Conservation (phyloP, 2,113 vertebrate species). For the Murina feae region DNA sequence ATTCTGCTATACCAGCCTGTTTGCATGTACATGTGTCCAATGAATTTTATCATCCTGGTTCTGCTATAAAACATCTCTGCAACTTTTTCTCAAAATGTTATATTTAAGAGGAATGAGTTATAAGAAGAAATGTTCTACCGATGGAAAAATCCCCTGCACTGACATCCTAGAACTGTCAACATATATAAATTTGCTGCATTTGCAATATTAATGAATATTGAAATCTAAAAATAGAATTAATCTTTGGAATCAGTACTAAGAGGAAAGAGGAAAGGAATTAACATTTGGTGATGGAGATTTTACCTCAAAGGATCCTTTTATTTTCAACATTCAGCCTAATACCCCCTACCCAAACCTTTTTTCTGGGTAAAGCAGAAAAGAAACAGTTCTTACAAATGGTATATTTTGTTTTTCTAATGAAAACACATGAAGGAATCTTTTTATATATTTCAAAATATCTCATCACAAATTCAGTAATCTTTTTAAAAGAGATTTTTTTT, state of each 20-base stretch:
- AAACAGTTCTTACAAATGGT: background rate
- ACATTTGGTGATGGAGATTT: background rate
- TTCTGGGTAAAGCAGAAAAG: background rate
- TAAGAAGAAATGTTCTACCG: background rate
- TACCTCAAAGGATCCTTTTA: background rate
- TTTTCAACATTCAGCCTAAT: background rate
- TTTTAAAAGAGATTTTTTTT: background rate
- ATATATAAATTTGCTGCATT: background rate
- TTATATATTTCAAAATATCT: background rate
- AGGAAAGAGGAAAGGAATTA: slow-evolving; percentile 1
- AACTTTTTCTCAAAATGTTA: background rate
- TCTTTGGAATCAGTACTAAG: background rate
- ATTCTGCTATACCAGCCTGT: background rate
- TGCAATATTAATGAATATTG: slow-evolving; percentile 6
- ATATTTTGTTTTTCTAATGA: slow-evolving; percentile 28
- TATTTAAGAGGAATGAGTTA: background rate
- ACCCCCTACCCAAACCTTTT: background rate
- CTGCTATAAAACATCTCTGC: background rate
- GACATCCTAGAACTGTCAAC: background rate
- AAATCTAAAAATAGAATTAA: background rate
- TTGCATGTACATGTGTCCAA: background rate
- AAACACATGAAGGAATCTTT: background rate
- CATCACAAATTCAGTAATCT: background rate
- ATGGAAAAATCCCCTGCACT: background rate
- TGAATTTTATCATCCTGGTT: background rate